Conservation (phyloP, 1,140 invertebrate genomes). For the Oppia nitens region DNA sequence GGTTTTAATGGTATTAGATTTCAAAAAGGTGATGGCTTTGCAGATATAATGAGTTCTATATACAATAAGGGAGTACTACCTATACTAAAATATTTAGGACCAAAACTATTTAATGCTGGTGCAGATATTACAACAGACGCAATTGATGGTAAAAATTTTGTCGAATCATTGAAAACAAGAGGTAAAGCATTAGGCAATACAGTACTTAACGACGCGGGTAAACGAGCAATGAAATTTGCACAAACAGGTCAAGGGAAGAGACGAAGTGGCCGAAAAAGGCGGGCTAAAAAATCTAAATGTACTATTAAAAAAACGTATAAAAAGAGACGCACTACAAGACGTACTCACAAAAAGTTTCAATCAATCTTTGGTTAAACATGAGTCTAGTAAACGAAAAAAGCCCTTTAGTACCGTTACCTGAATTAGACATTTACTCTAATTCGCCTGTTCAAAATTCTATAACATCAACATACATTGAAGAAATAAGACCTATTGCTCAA, state of each 20-base stretch:
- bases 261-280: neutral
- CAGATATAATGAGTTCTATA: neutral
- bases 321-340: neutral
- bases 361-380: slow-evolving; percentile 2
- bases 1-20: neutral
- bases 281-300: neutral
- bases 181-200: neutral
- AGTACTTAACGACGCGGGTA: neutral
- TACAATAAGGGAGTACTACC: neutral
- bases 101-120: neutral
- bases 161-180: neutral
- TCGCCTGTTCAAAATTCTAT: slow-evolving; percentile 30
- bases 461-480: slow-evolving; percentile 24
- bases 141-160: neutral
- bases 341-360: neutral
- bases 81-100: neutral
- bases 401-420: slow-evolving; percentile 18
- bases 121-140: neutral
- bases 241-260: neutral
- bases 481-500: slow-evolving; percentile 30
- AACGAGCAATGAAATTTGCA: neutral
- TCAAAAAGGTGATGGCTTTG: neutral
- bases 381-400: slow-evolving; percentile 5
- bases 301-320: neutral
- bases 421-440: slow-evolving; percentile 31